These are phyloP conservation scores for Percina caprodes DNA, from an alignment of 2,113 vertebrate genomes.

Conservation along the genomic window DNA sequence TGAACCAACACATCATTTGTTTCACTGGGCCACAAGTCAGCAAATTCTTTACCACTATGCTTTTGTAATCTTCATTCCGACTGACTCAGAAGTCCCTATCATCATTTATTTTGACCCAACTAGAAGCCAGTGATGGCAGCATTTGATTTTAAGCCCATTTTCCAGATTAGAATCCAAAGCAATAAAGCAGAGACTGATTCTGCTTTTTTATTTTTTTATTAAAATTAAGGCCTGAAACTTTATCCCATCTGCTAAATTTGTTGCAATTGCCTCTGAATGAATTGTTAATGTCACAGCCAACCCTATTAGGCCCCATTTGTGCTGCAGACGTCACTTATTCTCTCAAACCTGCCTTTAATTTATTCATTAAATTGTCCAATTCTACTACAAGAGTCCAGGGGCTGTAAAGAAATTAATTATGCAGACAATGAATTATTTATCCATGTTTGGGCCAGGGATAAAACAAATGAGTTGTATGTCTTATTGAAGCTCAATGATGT, in stretches of 20 bases:
- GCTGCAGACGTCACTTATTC: conserved; percentile 64
- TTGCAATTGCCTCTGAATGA: conserved; percentile 52
- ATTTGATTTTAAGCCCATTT: conserved; percentile 76
- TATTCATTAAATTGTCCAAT: conserved; percentile 80
- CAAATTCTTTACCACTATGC: conserved; percentile 63
- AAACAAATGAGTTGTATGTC: conserved; percentile 38
- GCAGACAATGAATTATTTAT: conserved; percentile 45
- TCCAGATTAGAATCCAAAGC: conserved; percentile 76
- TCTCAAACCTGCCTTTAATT: conserved; percentile 64
- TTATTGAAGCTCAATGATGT: conserved; percentile 22
- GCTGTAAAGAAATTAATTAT: conserved; percentile 61
- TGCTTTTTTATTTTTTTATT: conserved; percentile 25
- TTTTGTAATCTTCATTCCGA: conserved; percentile 54
- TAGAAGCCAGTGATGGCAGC: conserved; percentile 72
- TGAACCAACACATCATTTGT: conserved; percentile 61
- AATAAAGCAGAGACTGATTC: conserved; percentile 39
- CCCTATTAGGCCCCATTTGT: conserved; percentile 65
- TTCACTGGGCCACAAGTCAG: conserved; percentile 64
- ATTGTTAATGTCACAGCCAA: conserved; percentile 64
- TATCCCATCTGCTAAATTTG: conserved; percentile 60
- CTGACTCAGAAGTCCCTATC: conserved; percentile 3
- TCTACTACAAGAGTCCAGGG: conserved; percentile 24
- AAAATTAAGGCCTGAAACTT: conserved; percentile 46
- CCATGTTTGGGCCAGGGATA: background rate
- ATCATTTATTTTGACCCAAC: conserved; percentile 56